Conservation (phyloP, 2,888 invertebrate genomes). For the Oscheius sp. region DNA sequence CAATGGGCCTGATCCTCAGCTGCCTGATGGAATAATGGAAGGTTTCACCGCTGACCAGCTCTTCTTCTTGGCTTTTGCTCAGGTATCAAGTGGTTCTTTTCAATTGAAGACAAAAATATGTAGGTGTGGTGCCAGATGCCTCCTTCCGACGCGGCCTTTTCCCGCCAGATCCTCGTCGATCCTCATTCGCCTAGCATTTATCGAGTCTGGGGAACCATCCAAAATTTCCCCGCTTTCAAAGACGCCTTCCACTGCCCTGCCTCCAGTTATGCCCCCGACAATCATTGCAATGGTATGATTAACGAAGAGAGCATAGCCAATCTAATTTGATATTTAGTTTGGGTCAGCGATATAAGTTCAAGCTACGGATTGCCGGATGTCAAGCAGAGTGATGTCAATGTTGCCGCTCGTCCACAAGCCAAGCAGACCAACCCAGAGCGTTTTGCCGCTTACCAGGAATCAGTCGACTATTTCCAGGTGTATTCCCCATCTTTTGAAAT, state of each 20-base stretch:
- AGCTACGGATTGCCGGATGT: constrained; percentile 38
- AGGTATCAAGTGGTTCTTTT: constrained; percentile 12
- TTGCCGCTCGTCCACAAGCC: constrained; percentile 44
- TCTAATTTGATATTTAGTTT: too few species aligned
- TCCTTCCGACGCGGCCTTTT: constrained; percentile 32
- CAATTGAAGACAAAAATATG: too few species aligned
- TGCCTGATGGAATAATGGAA: constrained; percentile 59
- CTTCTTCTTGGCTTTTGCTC: constrained; percentile 64
- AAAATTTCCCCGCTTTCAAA: constrained; percentile 71
- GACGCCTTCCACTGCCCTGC: constrained; percentile 70
- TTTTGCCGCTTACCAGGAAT: constrained; percentile 51
- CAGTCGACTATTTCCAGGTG: constrained; percentile 47
- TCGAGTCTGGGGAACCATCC: constrained; percentile 61
- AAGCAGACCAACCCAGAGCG: constrained; percentile 43
- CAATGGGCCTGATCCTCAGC: constrained; percentile 62
- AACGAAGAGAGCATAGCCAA: too few species aligned
- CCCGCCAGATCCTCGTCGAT: constrained; percentile 56
- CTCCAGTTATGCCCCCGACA: constrained; percentile 57
- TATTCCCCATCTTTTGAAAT: too few species aligned
- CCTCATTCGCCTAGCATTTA: constrained; percentile 62
- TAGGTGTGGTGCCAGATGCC: constrained; percentile 55
- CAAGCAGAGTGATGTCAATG: constrained; percentile 36
- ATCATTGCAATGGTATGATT: constrained; percentile 68
- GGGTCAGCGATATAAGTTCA: constrained; percentile 52
- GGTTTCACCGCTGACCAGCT: constrained; percentile 60